phyloP scores from a whole-genome alignment of 2,113 vertebrate species.

The Ceyx margarethae region DNA sequence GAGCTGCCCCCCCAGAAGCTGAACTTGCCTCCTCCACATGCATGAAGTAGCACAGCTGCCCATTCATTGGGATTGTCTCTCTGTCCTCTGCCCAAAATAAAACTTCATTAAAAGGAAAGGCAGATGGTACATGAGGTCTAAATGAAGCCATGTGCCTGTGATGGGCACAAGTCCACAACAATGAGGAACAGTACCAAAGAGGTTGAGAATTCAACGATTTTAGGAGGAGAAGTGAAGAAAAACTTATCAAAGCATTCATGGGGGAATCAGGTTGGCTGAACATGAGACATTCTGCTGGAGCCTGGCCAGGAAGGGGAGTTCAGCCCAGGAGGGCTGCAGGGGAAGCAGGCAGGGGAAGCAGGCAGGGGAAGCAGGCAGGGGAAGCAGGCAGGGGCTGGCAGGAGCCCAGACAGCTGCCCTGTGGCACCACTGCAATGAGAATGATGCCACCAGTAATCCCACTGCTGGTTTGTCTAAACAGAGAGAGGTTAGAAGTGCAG shows the following conservation, averaged over 20 bases:
- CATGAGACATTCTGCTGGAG: background rate
- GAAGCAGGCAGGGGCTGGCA: background rate
- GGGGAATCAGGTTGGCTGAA: background rate
- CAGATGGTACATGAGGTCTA: background rate
- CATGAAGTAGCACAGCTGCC: background rate
- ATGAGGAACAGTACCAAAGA: background rate
- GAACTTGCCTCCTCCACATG: background rate
- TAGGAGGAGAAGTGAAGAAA: background rate
- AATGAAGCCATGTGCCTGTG: background rate
- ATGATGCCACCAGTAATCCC: background rate
- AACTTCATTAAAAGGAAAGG: background rate
- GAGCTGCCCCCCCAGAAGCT: rapidly evolving
- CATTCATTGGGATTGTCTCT: background rate
- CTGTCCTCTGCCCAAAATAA: background rate
- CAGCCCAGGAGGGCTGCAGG: background rate
- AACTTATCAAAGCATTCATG: background rate
- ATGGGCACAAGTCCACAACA: background rate
- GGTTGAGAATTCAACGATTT: background rate
- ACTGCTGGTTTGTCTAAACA: background rate
- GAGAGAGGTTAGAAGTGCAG: background rate
- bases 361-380: background rate
- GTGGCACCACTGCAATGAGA: background rate
- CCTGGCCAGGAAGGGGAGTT: background rate
- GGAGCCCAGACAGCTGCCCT: background rate
- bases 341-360: background rate